Conservation (phyloP, 37 sponge, comb jelly and placozoan genomes). For the Hormiphora californensis region DNA sequence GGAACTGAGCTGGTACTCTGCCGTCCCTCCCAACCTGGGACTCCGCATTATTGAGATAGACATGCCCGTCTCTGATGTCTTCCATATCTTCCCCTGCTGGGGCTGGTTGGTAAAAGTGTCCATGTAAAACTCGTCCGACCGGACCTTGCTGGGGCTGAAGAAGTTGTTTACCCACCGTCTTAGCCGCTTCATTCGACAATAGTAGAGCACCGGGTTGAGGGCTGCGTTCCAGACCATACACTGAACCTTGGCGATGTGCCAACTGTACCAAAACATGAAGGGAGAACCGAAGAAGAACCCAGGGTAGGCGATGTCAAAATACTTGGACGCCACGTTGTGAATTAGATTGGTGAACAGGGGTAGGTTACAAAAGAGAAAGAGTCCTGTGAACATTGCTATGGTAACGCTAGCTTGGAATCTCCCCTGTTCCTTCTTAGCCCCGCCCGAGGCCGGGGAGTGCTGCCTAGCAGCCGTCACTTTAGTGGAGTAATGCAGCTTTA, state of each 20-base stretch:
- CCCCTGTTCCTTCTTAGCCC: background rate
- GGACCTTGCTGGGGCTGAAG: too few relatives aligned
- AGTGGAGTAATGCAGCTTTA: slow-evolving; percentile 13
- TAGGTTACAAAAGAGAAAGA: slow-evolving; percentile 35
- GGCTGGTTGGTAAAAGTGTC: too few relatives aligned
- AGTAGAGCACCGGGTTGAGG: slow-evolving; percentile 10
- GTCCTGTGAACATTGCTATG: slow-evolving; percentile 45
- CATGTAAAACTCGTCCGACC: too few relatives aligned
- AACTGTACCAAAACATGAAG: slow-evolving; percentile 50
- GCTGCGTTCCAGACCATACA: slow-evolving; percentile 44
- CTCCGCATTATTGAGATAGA: too few relatives aligned
- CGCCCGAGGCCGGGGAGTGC: background rate
- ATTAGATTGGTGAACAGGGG: slow-evolving; percentile 33
- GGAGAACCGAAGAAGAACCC: slow-evolving; percentile 27
- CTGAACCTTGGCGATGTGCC: slow-evolving; percentile 55
- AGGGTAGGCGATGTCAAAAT: slow-evolving; percentile 5
- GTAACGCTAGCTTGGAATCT: slow-evolving; percentile 12
- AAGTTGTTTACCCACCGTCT: background rate
- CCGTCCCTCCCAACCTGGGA: too few relatives aligned
- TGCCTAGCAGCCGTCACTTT: background rate
- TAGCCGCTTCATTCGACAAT: slow-evolving; percentile 36
- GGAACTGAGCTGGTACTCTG: too few relatives aligned
- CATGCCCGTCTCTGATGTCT: too few relatives aligned
- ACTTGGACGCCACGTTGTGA: slow-evolving; percentile 34
- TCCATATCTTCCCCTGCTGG: too few relatives aligned